Evolutionary conservation across 2,888 invertebrate genomes (phyloP), one percentile per base, ranked within the genome.

Genomic region (Ophion costatus): DNA sequence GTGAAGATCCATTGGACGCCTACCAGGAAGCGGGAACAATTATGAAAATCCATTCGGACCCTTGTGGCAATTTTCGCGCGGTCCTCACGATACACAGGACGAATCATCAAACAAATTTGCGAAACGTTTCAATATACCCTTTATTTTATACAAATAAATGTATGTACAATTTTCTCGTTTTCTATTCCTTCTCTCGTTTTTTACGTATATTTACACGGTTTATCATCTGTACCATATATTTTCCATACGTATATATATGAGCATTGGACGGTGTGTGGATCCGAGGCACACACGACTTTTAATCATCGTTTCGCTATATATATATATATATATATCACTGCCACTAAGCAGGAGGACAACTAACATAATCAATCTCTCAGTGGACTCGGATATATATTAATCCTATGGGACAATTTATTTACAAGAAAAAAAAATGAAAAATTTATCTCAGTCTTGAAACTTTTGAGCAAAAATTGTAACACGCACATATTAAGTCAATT

Each of bases 381-480:
- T 80, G 80, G 64, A 74, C 80, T 67, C 66, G 51, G 70, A 79
- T 74, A 79, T 42, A 61, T 70, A 82, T 75, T 56, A 84, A 84
- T 56, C 56, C 85, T 80, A 83, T 73, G 81, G 73, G 80, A 83
- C 83, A 74, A 84, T 81, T 83, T 77, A 85, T 87, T 84, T 86
- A 86, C 83, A 82, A 83, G 74, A 83, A 86, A 75, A 78, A 57
- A 64, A 67, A 20, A 42, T 29, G 22, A 59, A 82, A 75, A 83
- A 79, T 78, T 82, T 81, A 85, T 86, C 79, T 87, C 87, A 87
- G 87, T 88, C 87, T 87, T 84, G 51, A 84, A 86, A 66, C 78
- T 85, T 87, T 88, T 87, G 87, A 88, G 86, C 87, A 84, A 85
- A 87, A 85, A 79, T 56, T 66, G 69, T 79, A 86, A 87, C 69